Base-by-base conservation (phyloP, 2,888 invertebrate genomes). In the Orthonychiurus folsomi region DNA sequence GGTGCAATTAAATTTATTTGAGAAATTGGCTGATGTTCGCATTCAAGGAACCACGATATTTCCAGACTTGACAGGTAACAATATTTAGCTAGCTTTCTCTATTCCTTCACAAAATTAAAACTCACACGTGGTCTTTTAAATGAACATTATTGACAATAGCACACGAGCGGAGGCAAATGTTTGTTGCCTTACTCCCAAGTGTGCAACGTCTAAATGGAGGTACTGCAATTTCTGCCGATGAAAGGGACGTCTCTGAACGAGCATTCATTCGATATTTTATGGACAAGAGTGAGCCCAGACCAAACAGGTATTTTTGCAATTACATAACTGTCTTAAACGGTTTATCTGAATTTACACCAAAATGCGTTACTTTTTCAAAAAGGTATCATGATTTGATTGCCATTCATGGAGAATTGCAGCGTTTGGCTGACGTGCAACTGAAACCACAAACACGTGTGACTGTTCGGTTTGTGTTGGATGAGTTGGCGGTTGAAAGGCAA, bases 221-320 rank as follows among this genome's bases (percentile, higher is more conserved):
- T 62, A 89, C 88, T 21, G 83, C 83, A 18, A 90, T 95, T 71
- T 85, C 86, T 47, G 82, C 81, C 0, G 88, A 89, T 72, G 94
- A 95, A 76, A 82, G 93, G 63, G 93, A 93, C 77, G 88, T 91
- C 75, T 89, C 94, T 18, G 95, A 95, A 77, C 81, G 94, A 65
- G 90, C 93, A 68, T 95, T 94, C 78, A 90, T 95, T 73, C 82
- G 95, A 64, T 86, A 90, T 76, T 94, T 89, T 77, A 86, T 86
- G 63, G 21, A 52, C 5, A 88, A 89, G 74, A 82, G 87, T 21
- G 52, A 23, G n/a, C 20, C 20, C 5, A 5, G 24, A 52, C 52
- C 52, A 12, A 23, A 52, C 5, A 52, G 52, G 52, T 52, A 52
- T 52, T 23, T 20, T 5, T 52, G 5, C 52, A 52, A 52, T 12